Base-by-base conservation (phyloP, 2,888 invertebrate species). In the Drosophila setosimentum region DNA sequence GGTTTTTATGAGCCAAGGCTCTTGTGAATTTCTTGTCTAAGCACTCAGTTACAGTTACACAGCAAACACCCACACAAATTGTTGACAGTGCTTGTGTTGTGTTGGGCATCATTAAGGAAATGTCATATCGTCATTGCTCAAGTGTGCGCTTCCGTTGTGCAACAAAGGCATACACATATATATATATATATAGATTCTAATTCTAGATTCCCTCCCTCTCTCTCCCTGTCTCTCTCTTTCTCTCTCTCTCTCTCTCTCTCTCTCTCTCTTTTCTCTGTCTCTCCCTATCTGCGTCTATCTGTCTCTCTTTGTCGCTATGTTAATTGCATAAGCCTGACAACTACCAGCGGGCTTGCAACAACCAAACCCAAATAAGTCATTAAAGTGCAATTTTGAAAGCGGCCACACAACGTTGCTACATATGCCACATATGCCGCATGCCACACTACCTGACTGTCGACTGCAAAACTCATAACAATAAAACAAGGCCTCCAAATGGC, bases 81-180 rank as follows among this genome's bases (percentile, higher is more conserved):
- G 55, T 27, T 40, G 51, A 45, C 50, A 21, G 60, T 66, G 67
- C 67, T 68, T 64, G 69, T 75, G 69, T 73, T 27, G 66, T 70
- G 74, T 84, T 83, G 82, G 82, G 78, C 88, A 86, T 91, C 91
- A 90, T 91, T 91, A 91, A 88, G 90, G 89, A 90, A 91, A 91
- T 88, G 90, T 91, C 83, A 83, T 82, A 88, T 86, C 84, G 87
- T 83, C 87, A 87, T 83, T 83, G 90, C 85, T 87, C 83, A 91
- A 91, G 82, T 91, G 84, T 80, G 78, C 80, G 81, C 79, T 91
- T 91, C 91, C 91, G 91, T 78, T 82, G 27, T 51, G 70, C 49
- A 55, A 40, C 65, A 54, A 54, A 66, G 50, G 33, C 50, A 27
- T 37, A 29, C 13, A 37, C 29, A 29, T n/a, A 37, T 29, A 55